These are phyloP conservation scores for Tiphia femorata DNA, from an alignment of 2,888 invertebrate species.

Conservation along the genomic window DNA sequence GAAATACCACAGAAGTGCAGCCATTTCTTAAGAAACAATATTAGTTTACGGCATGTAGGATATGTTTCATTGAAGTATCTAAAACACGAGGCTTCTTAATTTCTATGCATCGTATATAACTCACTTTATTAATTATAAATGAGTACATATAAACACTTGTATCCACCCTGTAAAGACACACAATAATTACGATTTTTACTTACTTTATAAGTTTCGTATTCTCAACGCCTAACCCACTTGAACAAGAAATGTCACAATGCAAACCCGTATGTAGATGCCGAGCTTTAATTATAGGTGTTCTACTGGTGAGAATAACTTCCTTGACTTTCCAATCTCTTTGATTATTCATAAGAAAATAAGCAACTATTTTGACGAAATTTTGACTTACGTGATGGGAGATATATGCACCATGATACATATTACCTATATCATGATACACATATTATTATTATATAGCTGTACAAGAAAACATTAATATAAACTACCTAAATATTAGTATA, in stretches of 20 bases:
- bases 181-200: background rate
- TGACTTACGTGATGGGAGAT: background rate
- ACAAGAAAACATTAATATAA: too few relatives aligned
- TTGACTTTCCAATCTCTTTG: constrained; percentile 54
- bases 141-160: background rate
- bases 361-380: constrained; percentile 16
- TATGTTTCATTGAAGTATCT: constrained; percentile 61
- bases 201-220: constrained; percentile 71
- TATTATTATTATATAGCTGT: too few relatives aligned
- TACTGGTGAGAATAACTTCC: constrained; percentile 68
- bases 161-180: background rate
- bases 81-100: constrained; percentile 27
- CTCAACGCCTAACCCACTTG: constrained; percentile 73
- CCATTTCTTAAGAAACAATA: constrained; percentile 75
- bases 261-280: constrained; percentile 69
- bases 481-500: too few relatives aligned
- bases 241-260: constrained; percentile 75
- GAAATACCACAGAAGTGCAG: constrained; percentile 63
- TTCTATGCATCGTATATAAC: constrained; percentile 47
- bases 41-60: constrained; percentile 70
- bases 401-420: background rate
- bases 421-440: background rate
- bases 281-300: constrained; percentile 75
- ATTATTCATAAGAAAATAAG: constrained; percentile 21
- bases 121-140: background rate